Evolutionary conservation across 2,113 vertebrate species (phyloP).

Genomic region (Rhinoptilus africanus): DNA sequence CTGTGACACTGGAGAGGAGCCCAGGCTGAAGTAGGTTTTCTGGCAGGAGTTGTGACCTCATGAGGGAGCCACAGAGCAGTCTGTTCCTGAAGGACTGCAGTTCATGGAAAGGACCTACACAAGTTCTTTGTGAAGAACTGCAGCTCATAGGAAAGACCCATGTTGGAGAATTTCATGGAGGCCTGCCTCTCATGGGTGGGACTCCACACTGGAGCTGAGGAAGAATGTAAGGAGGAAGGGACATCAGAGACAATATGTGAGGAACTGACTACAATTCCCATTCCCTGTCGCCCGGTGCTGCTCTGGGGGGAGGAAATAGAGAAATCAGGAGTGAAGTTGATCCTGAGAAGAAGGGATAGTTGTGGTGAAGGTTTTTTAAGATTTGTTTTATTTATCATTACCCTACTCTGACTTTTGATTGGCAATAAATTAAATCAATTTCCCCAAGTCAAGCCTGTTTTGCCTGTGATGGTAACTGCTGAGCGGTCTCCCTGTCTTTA

Average conservation of each 20-base stretch:
- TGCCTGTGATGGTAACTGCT: not conserved
- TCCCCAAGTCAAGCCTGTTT: not conserved
- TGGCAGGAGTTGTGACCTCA: not conserved
- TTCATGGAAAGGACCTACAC: not conserved
- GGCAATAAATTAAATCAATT: not conserved
- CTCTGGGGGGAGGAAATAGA: not conserved
- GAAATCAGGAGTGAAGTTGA: not conserved
- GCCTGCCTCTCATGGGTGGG: not conserved
- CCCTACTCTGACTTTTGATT: not conserved
- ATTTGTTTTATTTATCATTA: not conserved
- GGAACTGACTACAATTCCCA: not conserved
- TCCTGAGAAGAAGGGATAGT: not conserved
- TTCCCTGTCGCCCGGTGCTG: not conserved
- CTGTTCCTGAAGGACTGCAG: not conserved
- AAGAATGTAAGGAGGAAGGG: not conserved
- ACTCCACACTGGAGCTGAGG: not conserved
- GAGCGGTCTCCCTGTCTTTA: not conserved
- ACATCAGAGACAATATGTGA: not conserved
- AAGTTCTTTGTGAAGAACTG: not conserved
- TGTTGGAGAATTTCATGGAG: not conserved
- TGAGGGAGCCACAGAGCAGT: not conserved
- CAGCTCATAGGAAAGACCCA: not conserved
- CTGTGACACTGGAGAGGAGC: not conserved
- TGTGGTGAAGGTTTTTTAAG: not conserved
- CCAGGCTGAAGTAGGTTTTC: not conserved